Percentiles rank a stretch among this genome's conserved stretches.
Conservation (phyloP, 2,888 invertebrate species). For the Lysandra bellargus region DNA sequence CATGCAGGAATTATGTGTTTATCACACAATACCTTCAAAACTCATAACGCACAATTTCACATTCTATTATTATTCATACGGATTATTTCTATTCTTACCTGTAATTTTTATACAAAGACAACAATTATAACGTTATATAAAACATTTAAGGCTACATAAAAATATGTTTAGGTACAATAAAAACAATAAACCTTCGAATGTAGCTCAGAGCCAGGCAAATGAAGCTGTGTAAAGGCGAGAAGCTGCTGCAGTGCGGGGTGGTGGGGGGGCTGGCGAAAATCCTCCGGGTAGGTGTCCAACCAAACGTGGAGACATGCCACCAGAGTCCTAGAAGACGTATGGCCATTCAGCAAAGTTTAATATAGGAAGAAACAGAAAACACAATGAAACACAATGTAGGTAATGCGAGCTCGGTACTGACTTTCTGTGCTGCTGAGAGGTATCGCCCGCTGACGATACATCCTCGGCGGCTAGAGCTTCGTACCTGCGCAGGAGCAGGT, state of each 20-base stretch:
- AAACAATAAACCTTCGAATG: slow-evolving; percentile 80
- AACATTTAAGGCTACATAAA: neutral
- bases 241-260: slow-evolving; percentile 90
- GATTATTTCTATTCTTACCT: neutral
- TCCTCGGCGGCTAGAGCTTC: slow-evolving; percentile 84
- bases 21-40: neutral
- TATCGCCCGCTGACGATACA: slow-evolving; percentile 70
- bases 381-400: neutral
- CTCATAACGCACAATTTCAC: neutral
- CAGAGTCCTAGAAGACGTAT: slow-evolving; percentile 82
- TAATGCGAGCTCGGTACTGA: slow-evolving; percentile 51
- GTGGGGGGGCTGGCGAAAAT: slow-evolving; percentile 90
- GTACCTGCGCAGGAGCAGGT: slow-evolving; percentile 88
- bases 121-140: neutral
- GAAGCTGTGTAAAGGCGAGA: slow-evolving; percentile 90
- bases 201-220: slow-evolving; percentile 91
- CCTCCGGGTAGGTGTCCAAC: slow-evolving; percentile 98
- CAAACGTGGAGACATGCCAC: slow-evolving; percentile 96
- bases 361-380: neutral
- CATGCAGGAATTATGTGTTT: neutral
- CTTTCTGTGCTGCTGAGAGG: slow-evolving; percentile 87
- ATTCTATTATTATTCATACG: neutral
- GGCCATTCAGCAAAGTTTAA: neutral
- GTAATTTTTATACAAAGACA: neutral
- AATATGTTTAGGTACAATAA: slow-evolving; percentile 18